Evolutionary conservation across 2,797 vertebrate species (phyloP), one percentile per base, ranked within the genome.

Genomic region (Melanotaenia boesemani): DNA sequence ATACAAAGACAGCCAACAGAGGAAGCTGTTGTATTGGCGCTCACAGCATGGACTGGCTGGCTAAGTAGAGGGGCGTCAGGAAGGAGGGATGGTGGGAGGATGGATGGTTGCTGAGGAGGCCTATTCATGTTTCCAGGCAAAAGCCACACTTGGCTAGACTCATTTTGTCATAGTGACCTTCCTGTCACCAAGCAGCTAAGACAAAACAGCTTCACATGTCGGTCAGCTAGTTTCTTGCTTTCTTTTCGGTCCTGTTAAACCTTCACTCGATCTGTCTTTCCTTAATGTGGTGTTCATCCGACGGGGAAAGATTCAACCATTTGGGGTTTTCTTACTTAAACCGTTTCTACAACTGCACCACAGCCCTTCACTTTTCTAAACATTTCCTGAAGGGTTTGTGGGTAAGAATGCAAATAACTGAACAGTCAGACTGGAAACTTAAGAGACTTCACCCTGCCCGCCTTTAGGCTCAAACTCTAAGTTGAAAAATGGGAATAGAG

Each of bases 1-100:
- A 92, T 92, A 91, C 89, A 90, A 76, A 79, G 74, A 72, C 39
- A 59, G 90, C 91, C 92, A 94, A 93, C 86, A 93, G 90, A 93
- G 93, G 92, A 94, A 94, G 90, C 91, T 80, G 88, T 91, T 92
- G 88, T 92, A n/a, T 75, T 84, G 83, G 85, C 48, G 70, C 81
- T 82, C 86, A 52, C 88, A 90, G 91, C 84, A 13, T 86, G 89
- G 81, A 75, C 72, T 60, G 61, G 36, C 62, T 83, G 83, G 81
- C 80, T 63, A 60, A 32, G 82, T 65, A 37, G 79, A 69, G 44
- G 72, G 77, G 55, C 10, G 22, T 57, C 80, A 81, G 84, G 82
- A 83, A 86, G 86, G 82, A 84, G 86, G 70, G 73, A 79, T 63
- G 80, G 77, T 80, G 85, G 87, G 82, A 84, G 86, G 71, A 81